Evolutionary conservation across 64 coral and sea anemone genomes (phyloP), one percentile per base, ranked within the genome.

Genomic region (Pocillopora verrucosa): DNA sequence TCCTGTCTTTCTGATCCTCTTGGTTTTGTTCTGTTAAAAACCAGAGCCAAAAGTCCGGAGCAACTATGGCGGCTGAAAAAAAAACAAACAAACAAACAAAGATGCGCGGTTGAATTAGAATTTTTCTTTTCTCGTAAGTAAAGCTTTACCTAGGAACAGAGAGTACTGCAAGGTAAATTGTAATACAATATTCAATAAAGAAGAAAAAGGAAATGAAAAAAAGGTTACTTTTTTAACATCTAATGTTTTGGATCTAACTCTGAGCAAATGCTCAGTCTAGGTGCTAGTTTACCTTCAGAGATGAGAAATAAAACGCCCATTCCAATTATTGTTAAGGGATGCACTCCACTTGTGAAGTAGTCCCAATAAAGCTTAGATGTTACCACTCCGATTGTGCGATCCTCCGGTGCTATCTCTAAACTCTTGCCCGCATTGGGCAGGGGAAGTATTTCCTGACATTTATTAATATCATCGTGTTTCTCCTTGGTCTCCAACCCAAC

Each of bases 291-390:
- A 80, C 78, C 78, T 80, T 61, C 45, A 57, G 78, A 4, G 4
- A 80, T 26, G 0, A 80, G 13, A 30, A 26, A 25, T n/a, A 80
- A 80, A 57, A 19, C 16, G 19, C 58, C 20, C 11, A 80, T n/a
- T 26, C 38, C 78, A 26, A 59, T 15, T 2, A 80, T 61, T 9
- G 58, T 5, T 13, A 20, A 57, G 1, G 41, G n/a, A 61, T 22
- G 78, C 36, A 58, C 2, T 80, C 56, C 78, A 11, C 56, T 80
- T 56, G 45, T 80, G 10, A 80, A 61, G 45, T 80, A 80, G 9
- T 80, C 30, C 78, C 78, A 80, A 41, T 80, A 80, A 59, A 61
- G 56, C 60, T 57, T 57, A 4, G 60, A 80, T 24, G 78, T 58
- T 5, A 80, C 56, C 19, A 61, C 78, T 57, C 78, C 78, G 60